Conservation (phyloP, 2,797 vertebrate genomes). For the Acipenser oxyrinchus region DNA sequence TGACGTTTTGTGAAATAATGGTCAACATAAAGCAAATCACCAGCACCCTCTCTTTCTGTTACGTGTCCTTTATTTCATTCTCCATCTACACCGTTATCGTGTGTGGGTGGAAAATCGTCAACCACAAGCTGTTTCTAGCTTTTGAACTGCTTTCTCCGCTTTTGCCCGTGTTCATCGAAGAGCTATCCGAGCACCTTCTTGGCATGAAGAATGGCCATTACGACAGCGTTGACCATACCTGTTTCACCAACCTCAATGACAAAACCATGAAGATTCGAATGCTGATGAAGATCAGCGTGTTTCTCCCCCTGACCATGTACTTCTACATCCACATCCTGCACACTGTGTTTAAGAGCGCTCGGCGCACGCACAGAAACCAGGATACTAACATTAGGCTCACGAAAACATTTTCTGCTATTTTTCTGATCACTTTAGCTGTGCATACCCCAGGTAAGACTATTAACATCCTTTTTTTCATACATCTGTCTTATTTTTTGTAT, state of each 20-base stretch:
- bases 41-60: slow-evolving; percentile 45
- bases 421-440: slow-evolving; percentile 43
- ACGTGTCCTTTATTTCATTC: slow-evolving; percentile 48
- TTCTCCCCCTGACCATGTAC: slow-evolving; percentile 40
- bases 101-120: slow-evolving; percentile 31
- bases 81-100: slow-evolving; percentile 47
- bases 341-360: slow-evolving; percentile 37
- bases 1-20: slow-evolving; percentile 45
- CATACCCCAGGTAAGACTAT: slow-evolving; percentile 38
- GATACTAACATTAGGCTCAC: slow-evolving; percentile 33
- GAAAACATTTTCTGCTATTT: slow-evolving; percentile 44
- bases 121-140: slow-evolving; percentile 31
- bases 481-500: not conserved
- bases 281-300: slow-evolving; percentile 25
- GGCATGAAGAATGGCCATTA: slow-evolving; percentile 29
- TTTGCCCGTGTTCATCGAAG: slow-evolving; percentile 34
- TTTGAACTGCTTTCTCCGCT: slow-evolving; percentile 43
- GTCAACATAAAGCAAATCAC: slow-evolving; percentile 45
- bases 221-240: slow-evolving; percentile 38
- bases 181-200: slow-evolving; percentile 35
- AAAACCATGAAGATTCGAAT: slow-evolving; percentile 28
- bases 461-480: not conserved
- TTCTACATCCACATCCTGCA: slow-evolving; percentile 43
- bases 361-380: slow-evolving; percentile 43
- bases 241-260: slow-evolving; percentile 47